Evolutionary conservation across 2,888 invertebrate genomes (phyloP), one percentile per base, ranked within the genome.

Genomic region (Polietes domitor): DNA sequence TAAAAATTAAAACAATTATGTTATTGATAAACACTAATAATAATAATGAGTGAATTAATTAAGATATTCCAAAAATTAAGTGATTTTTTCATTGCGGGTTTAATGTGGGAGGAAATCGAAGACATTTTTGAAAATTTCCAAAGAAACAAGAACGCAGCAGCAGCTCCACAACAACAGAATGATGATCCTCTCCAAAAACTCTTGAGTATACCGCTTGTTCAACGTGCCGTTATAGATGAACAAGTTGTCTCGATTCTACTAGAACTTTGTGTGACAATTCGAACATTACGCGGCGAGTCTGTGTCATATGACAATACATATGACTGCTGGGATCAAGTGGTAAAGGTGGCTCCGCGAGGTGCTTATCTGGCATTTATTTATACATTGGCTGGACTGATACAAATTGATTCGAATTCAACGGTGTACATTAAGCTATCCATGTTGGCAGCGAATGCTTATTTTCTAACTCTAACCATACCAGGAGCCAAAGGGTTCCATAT

Each of bases 401-500:
- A 86, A 9, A 72, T 89, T 0, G 88, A 90, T 1, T 76, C 89
- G 0, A 88, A 87, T 4, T 87, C 86, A 4, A 82, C 88, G 9
- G 55, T 80, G 0, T 91, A 89, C 37, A 84, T 89, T 0, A 89
- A 91, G 65, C 55, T 92, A 2, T 88, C 92, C 0, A 71, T 91
- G 9, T 89, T 89, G 41, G 89, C 90, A 0, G 88, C 88, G 0
- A 90, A 89, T 80, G 85, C 89, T 0, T 92, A 91, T 82, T 88
- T 92, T 1, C 87, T 92, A 0, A 89, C 91, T 0, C 82, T 92
- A 0, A 92, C 92, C 2, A 92, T 92, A 80, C 92, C 92, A 0
- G 92, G 92, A 0, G 89, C 92, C 1, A 92, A 92, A 24, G 90
- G 90, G 12, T 92, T 88, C 77, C 91, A 90, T 24, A 87, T 92